Percentiles rank a stretch among this genome's conserved stretches.
Evolutionary conservation across 2,888 invertebrate species (phyloP).

Genomic region (Thereva nobilitata): DNA sequence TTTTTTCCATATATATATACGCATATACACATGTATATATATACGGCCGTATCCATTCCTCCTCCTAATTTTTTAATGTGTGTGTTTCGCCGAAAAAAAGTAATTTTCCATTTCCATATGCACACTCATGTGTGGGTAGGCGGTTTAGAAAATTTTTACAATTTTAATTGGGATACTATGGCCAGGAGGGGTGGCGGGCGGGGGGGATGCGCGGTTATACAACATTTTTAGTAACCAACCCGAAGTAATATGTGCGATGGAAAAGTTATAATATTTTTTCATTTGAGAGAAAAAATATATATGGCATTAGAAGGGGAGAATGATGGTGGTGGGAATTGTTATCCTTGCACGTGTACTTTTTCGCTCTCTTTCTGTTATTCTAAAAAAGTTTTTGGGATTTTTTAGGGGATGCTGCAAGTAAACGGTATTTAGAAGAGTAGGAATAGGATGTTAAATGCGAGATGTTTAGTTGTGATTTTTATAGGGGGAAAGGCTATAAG

Average conservation of each 20-base stretch:
- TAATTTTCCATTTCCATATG: constrained; percentile 29
- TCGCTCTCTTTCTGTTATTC: too few species aligned
- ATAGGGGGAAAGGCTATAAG: too few species aligned
- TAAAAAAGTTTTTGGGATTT: too few species aligned
- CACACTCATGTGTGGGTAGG: constrained; percentile 41
- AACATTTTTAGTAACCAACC: constrained; percentile 3
- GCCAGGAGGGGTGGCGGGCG: not conserved
- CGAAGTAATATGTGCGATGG: not conserved
- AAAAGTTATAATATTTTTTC: not conserved
- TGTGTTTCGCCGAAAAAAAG: constrained; percentile 24
- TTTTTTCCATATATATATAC: constrained; percentile 22
- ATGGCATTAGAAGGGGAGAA: too few species aligned
- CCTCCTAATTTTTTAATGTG: constrained; percentile 35
- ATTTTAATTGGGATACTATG: constrained; percentile 39
- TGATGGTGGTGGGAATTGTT: too few species aligned
- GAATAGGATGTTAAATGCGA: too few species aligned
- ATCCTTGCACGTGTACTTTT: too few species aligned
- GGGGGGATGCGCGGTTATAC: not conserved
- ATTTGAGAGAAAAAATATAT: too few species aligned
- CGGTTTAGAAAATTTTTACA: constrained; percentile 45
- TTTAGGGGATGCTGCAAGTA: too few species aligned
- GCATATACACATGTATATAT: too few species aligned
- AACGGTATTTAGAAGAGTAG: too few species aligned
- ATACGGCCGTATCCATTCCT: not conserved
- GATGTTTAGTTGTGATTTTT: too few species aligned